Conservation (phyloP, 2,888 invertebrate genomes). For the Neria commutata region DNA sequence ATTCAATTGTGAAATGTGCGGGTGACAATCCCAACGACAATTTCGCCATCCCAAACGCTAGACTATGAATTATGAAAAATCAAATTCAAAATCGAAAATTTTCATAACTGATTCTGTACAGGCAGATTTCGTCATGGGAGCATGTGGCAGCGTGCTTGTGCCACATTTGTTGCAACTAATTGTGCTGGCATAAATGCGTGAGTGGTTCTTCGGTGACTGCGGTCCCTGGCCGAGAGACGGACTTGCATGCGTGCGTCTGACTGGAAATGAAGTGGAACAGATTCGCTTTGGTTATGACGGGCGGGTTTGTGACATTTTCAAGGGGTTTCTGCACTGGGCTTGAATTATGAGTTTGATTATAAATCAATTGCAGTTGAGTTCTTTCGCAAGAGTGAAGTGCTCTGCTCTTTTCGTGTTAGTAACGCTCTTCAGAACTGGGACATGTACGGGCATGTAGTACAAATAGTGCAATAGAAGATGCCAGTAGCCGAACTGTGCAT, state of each 20-base stretch:
- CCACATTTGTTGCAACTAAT: slow-evolving; percentile 30
- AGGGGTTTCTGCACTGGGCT: not conserved
- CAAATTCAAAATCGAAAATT: slow-evolving; percentile 1
- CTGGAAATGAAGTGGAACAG: not conserved
- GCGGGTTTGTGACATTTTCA: not conserved
- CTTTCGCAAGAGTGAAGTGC: not conserved
- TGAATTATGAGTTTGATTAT: not conserved
- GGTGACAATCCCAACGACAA: slow-evolving; percentile 30
- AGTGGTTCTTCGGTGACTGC: not conserved
- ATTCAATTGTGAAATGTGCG: slow-evolving; percentile 37
- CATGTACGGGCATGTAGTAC: no score
- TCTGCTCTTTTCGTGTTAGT: no score
- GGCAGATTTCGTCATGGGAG: slow-evolving; percentile 14
- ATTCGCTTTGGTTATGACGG: no score
- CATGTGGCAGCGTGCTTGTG: no score
- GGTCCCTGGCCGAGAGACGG: no score
- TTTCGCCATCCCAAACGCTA: not conserved
- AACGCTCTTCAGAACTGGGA: no score
- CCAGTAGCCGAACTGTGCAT: no score
- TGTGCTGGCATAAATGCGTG: slow-evolving; percentile 8
- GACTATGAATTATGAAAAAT: not conserved
- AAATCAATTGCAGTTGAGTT: not conserved
- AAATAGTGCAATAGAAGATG: no score
- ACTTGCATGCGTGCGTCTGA: not conserved
- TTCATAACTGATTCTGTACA: not conserved